Evolutionary conservation across 1,140 invertebrate genomes (phyloP).

Genomic region (Telenomus remus): DNA sequence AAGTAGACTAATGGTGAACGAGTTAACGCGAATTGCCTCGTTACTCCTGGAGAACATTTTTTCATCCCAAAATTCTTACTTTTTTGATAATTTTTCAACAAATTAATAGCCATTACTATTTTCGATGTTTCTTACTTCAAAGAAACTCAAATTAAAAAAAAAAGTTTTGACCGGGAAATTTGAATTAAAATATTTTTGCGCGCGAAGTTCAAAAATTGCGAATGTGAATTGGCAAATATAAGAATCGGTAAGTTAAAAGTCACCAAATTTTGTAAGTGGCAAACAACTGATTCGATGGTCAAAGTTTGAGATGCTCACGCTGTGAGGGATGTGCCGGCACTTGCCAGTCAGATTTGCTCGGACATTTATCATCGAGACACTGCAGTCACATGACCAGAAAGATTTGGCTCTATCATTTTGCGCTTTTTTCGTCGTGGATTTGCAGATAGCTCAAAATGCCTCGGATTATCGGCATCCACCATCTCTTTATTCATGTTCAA

Average conservation of each 20-base stretch:
- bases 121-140: too few relatives aligned
- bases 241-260: too few relatives aligned
- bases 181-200: too few relatives aligned
- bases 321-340: conserved; percentile 1
- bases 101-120: too few relatives aligned
- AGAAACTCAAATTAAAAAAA: too few relatives aligned
- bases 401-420: neutral
- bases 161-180: too few relatives aligned
- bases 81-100: too few relatives aligned
- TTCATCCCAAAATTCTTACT: neutral
- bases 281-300: neutral
- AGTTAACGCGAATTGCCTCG: conserved; percentile 55
- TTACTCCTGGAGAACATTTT: conserved; percentile 44
- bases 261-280: neutral
- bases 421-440: neutral
- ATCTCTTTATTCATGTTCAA: neutral
- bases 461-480: neutral
- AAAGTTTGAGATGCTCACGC: neutral
- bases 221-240: too few relatives aligned
- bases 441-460: neutral
- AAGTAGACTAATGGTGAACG: conserved; percentile 39
- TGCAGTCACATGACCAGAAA: neutral
- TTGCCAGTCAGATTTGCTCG: neutral
- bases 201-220: too few relatives aligned
- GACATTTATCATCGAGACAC: conserved; percentile 1